Conservation (phyloP, 2,113 vertebrate species). For the Lepus europaeus region DNA sequence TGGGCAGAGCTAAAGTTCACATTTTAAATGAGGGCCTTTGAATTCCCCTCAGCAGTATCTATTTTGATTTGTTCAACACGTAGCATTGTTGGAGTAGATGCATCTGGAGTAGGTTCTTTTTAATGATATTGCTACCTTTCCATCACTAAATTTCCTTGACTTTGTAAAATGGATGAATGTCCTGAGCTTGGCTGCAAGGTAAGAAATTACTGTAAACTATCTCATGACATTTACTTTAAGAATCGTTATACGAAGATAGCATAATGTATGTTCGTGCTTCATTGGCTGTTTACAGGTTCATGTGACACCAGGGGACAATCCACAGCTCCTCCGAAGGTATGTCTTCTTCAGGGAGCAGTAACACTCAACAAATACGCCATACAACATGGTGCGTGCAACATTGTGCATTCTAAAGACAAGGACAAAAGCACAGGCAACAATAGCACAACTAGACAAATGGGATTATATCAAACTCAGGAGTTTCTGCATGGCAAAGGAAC, state of each 20-base stretch:
- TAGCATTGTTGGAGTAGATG: background rate
- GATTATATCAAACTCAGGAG: too few species aligned
- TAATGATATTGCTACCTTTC: constrained; percentile 31
- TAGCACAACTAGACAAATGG: too few species aligned
- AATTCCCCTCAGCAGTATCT: background rate
- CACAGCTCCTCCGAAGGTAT: background rate
- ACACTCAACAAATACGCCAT: background rate
- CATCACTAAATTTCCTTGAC: constrained; percentile 19
- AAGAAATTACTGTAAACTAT: background rate
- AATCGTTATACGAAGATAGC: background rate
- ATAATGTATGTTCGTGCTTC: background rate
- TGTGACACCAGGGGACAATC: background rate
- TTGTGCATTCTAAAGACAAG: background rate
- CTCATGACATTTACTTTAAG: background rate
- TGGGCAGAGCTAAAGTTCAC: background rate
- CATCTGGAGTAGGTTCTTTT: background rate
- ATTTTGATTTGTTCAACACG: background rate
- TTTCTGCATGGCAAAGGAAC: too few species aligned
- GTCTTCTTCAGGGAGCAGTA: background rate
- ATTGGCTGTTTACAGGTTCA: background rate
- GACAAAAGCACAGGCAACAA: too few species aligned
- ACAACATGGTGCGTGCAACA: too few species aligned
- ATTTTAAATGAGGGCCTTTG: background rate
- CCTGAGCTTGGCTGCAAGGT: constrained; percentile 13
- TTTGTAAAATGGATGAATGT: background rate